These are phyloP conservation scores for Atherinosoma microstoma DNA, from an alignment of 2,797 vertebrate species.

Conservation along the genomic window DNA sequence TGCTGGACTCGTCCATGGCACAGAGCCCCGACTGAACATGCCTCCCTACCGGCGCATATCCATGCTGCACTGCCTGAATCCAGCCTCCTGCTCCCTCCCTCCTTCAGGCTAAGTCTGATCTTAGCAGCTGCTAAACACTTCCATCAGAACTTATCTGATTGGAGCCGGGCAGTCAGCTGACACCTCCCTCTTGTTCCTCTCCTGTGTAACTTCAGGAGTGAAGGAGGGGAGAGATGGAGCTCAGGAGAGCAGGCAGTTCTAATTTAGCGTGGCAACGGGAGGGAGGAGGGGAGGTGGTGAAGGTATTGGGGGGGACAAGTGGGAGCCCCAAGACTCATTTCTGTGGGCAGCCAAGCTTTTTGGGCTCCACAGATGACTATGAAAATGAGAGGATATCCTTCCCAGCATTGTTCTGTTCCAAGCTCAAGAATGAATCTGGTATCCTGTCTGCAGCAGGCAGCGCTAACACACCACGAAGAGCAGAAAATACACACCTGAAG, in stretches of 20 bases:
- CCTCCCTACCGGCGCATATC: slow-evolving; percentile 83
- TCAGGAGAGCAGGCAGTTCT: slow-evolving; percentile 51
- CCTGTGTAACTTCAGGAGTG: slow-evolving; percentile 89
- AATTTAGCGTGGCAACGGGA: slow-evolving; percentile 69
- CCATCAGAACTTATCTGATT: slow-evolving; percentile 95
- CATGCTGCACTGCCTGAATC: slow-evolving; percentile 82
- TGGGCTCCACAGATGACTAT: slow-evolving; percentile 68
- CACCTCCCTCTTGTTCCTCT: slow-evolving; percentile 83
- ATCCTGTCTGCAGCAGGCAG: slow-evolving; percentile 74
- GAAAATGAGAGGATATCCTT: slow-evolving; percentile 83
- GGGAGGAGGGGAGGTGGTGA: slow-evolving; percentile 17
- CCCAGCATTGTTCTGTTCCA: slow-evolving; percentile 75
- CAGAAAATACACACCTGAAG: slow-evolving; percentile 44
- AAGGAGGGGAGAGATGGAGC: slow-evolving; percentile 44
- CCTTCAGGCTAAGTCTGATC: slow-evolving; percentile 87
- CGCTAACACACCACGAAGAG: slow-evolving; percentile 13
- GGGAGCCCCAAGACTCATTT: slow-evolving; percentile 67
- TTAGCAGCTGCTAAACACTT: slow-evolving; percentile 92
- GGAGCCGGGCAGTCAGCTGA: slow-evolving; percentile 92
- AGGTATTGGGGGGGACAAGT: slow-evolving; percentile 29
- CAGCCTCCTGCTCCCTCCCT: slow-evolving; percentile 59
- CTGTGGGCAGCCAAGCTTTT: slow-evolving; percentile 65
- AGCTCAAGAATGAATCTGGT: slow-evolving; percentile 76
- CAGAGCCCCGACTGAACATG: slow-evolving; percentile 67
- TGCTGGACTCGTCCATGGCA: slow-evolving; percentile 94